Base-by-base conservation (phyloP, 2,888 invertebrate genomes). In the Lycocerus yunnanus region DNA sequence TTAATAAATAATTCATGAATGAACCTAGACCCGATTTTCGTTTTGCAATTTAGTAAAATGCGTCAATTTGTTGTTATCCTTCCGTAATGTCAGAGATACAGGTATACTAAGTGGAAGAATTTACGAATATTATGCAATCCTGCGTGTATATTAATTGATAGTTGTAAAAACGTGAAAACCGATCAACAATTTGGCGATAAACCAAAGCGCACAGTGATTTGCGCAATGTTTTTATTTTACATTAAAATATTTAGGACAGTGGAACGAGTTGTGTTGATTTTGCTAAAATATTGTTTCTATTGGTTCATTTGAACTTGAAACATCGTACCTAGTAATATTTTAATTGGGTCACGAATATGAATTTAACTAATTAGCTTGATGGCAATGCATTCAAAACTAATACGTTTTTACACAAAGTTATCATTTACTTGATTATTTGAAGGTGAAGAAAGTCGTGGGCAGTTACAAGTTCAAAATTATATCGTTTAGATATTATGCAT, bases 251-350 rank as follows among this genome's bases (percentile, higher is more conserved):
- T 58, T 71, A 20, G 71, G 71, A 71, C 71, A 71, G 20, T 71
- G 14, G 58, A 66, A 66, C 71, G 14, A 71, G 24, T 60, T 71
- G 18, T 66, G 71, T 71, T 71, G 24, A 71, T 71, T 71, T 66
- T 71, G 66, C 66, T 59, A 66, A 11, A 8, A 20, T n/a, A 14
- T 14, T 58, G 58, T 18, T 59, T 60, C 27, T 20, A 63, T 66
- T 20, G 58, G 58, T 71, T 66, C n/a, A 70, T 70, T 65, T 70
- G 59, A 71, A 71, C 66, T 66, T 66, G 71, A 71, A 16, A 58
- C 15, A 70, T 58, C 27, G 13, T 68, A 14, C 1, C 21, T 15
- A 69, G 5, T 60, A n/a, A 18, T 27, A n/a, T 13, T 27, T 13
- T 43, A 69, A 69, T 15, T 43, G 43, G 71, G 71, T 71, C 71